phyloP scores from a whole-genome alignment of 2,888 invertebrate genomes.

The Meteorus colon region DNA sequence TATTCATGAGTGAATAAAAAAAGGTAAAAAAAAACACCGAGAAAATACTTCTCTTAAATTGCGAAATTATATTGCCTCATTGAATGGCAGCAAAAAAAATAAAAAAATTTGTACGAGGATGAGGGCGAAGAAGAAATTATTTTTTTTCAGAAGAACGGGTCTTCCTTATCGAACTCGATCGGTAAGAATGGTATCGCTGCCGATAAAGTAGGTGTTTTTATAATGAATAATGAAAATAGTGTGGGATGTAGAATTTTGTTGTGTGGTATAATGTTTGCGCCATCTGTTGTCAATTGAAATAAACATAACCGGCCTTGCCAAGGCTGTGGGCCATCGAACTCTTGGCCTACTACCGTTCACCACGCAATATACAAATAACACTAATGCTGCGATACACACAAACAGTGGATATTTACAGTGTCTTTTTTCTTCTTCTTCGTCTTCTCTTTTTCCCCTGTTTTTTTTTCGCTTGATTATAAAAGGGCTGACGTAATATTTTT shows the following conservation, averaged over 20 bases:
- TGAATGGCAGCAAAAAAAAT: background rate
- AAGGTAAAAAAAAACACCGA: too few relatives aligned
- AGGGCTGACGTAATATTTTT: background rate
- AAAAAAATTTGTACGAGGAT: background rate
- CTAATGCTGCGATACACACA: conserved; percentile 42
- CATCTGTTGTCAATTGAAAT: conserved; percentile 50
- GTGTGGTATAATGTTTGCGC: conserved; percentile 44
- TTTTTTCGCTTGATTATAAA: too few relatives aligned
- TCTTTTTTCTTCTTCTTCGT: background rate
- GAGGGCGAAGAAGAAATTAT: background rate
- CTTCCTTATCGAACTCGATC: conserved; percentile 27
- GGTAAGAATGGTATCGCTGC: conserved; percentile 43
- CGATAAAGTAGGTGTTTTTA: conserved; percentile 55
- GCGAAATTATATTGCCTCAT: background rate
- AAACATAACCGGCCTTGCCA: conserved; percentile 67
- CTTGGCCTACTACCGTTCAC: conserved; percentile 63
- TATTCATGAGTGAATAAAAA: background rate
- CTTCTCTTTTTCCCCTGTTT: too few relatives aligned
- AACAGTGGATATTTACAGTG: background rate
- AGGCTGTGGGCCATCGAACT: conserved; percentile 71
- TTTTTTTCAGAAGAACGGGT: conserved; percentile 23
- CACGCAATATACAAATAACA: conserved; percentile 47
- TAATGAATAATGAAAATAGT: too few relatives aligned
- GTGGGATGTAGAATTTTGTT: too few relatives aligned
- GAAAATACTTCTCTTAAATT: background rate